Percentiles rank a stretch among this genome's conserved stretches.
phyloP scores from a whole-genome alignment of 2,797 vertebrate species.

The Gymnodraco acuticeps region DNA sequence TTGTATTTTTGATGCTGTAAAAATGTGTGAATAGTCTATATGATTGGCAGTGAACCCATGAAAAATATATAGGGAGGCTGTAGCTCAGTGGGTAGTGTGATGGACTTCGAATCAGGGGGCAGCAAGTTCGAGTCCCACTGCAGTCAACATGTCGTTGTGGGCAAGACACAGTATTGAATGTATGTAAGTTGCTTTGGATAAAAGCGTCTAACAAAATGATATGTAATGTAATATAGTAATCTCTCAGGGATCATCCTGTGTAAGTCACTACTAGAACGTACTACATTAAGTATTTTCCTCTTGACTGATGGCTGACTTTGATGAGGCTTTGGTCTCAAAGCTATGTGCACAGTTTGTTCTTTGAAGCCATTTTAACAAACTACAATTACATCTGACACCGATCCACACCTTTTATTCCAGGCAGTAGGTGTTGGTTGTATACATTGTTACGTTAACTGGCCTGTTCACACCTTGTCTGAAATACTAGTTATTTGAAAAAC shows the following conservation, averaged over 20 bases:
- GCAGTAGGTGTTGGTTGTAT: neutral
- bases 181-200: no score
- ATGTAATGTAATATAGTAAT: neutral
- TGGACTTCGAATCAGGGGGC: no score
- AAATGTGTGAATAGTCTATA: conserved; percentile 26
- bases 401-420: conserved; percentile 1
- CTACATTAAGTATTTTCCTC: conserved; percentile 24
- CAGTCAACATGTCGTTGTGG: no score
- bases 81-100: no score
- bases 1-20: conserved; percentile 26
- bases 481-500: conserved; percentile 25
- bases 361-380: conserved; percentile 4
- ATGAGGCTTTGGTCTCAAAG: neutral
- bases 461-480: conserved; percentile 35
- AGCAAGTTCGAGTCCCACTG: no score
- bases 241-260: conserved; percentile 63
- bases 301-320: conserved; percentile 6
- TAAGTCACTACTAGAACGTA: conserved; percentile 10
- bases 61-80: conserved; percentile 5
- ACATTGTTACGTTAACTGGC: neutral
- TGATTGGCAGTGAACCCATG: conserved; percentile 15
- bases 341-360: neutral
- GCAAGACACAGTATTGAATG: no score
- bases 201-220: no score
- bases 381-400: conserved; percentile 4